Percentiles rank a stretch among this genome's conserved stretches.
phyloP scores from a whole-genome alignment of 2,888 invertebrate genomes.

The Drosophila kanekoi region DNA sequence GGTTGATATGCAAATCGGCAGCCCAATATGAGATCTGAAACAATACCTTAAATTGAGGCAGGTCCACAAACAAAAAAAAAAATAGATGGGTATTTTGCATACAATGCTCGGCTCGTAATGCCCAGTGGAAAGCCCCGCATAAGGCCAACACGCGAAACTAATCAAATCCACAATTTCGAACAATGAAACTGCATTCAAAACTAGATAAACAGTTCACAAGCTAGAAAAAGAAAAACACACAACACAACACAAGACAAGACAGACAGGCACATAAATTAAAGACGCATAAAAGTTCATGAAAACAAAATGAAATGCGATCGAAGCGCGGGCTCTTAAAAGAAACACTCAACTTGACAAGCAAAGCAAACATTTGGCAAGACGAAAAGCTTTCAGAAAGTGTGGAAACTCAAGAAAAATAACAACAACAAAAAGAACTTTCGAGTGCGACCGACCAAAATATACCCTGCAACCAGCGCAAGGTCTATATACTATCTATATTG shows the following conservation, averaged over 20 bases:
- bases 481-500: no score
- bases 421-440: background rate
- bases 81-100: slow-evolving; percentile 33
- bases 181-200: slow-evolving; percentile 16
- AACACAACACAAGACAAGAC: background rate
- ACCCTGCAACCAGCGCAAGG: no score
- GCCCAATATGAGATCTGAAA: slow-evolving; percentile 6
- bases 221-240: background rate
- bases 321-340: background rate
- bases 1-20: slow-evolving; percentile 63
- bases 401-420: background rate
- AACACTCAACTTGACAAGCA: no score
- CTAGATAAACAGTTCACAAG: slow-evolving; percentile 8
- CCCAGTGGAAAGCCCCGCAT: slow-evolving; percentile 27
- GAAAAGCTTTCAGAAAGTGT: background rate
- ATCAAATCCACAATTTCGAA: slow-evolving; percentile 19
- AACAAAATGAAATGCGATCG: background rate
- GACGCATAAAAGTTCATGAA: background rate
- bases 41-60: slow-evolving; percentile 26
- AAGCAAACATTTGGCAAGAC: no score
- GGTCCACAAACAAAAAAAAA: slow-evolving; percentile 4
- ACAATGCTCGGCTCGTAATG: slow-evolving; percentile 31
- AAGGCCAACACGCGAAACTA: slow-evolving; percentile 20
- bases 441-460: no score
- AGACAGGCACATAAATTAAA: slow-evolving; percentile 4